phyloP scores from a whole-genome alignment of 2,888 invertebrate species.

The Phyllotreta striolata region DNA sequence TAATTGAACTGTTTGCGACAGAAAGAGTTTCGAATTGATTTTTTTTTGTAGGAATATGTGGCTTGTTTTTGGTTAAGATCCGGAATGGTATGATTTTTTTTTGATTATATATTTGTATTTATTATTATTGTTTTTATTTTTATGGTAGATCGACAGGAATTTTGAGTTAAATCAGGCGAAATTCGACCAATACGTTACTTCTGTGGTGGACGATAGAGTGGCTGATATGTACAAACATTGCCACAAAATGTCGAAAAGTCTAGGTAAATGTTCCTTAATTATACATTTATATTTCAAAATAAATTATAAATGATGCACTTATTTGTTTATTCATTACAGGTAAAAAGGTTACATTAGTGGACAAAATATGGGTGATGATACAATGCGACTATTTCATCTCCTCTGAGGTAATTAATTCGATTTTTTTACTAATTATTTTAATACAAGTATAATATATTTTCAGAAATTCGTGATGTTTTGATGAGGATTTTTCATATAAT shows the following conservation, averaged over 20 bases:
- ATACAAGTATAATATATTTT: constrained; percentile 3
- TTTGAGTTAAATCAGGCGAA: background rate
- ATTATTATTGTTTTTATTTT: constrained; percentile 1
- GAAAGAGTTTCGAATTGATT: background rate
- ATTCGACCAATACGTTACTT: background rate
- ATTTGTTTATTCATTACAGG: too few species aligned
- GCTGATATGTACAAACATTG: background rate
- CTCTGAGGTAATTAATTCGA: constrained; percentile 15
- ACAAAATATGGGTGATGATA: constrained; percentile 14
- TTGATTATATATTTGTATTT: background rate
- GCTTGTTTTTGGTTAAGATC: constrained; percentile 12
- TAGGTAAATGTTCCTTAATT: too few species aligned
- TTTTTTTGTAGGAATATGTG: constrained; percentile 7
- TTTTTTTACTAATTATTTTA: background rate
- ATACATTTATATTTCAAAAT: too few species aligned
- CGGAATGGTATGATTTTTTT: constrained; percentile 8
- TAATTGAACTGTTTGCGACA: background rate
- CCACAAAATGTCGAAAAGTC: background rate
- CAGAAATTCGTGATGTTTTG: constrained; percentile 1
- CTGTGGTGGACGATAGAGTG: background rate
- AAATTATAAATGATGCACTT: too few species aligned
- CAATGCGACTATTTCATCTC: constrained; percentile 18
- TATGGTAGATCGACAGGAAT: background rate
- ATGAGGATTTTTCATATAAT: background rate
- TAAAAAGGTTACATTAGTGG: constrained; percentile 1